phyloP scores from a whole-genome alignment of 2,113 vertebrate genomes.

The Hypanus sabinus region DNA sequence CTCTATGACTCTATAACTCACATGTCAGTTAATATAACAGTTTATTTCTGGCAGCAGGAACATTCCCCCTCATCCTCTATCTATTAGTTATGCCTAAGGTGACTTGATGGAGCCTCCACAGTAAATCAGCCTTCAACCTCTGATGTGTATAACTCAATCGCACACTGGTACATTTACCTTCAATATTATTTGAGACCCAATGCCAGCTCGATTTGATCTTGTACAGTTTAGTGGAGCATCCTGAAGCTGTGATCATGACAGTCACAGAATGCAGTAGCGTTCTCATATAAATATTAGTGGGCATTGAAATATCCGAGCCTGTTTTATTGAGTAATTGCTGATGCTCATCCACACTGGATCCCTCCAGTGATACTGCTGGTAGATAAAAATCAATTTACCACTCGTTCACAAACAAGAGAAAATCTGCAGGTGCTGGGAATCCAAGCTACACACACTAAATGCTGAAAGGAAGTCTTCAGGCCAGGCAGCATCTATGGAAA shows the following conservation, averaged over 20 bases:
- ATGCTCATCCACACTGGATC: too few species aligned
- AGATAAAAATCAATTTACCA: neutral
- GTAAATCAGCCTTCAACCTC: neutral
- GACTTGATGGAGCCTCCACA: neutral
- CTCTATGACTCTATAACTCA: too few species aligned
- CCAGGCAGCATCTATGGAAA: too few species aligned
- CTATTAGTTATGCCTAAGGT: neutral
- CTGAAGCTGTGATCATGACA: neutral
- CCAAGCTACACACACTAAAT: too few species aligned
- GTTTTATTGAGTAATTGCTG: neutral
- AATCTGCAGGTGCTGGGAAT: too few species aligned
- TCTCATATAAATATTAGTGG: neutral
- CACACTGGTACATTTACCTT: neutral
- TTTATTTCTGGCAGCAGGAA: neutral
- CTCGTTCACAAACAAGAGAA: too few species aligned
- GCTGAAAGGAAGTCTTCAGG: too few species aligned
- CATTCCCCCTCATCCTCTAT: too few species aligned
- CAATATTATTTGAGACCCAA: neutral
- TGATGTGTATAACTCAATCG: neutral
- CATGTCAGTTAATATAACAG: neutral
- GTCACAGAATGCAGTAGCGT: neutral
- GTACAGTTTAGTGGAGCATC: neutral
- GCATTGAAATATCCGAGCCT: neutral
- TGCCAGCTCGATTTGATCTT: neutral
- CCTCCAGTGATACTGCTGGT: neutral